Conservation (phyloP, 2,797 vertebrate genomes). For the Tokudaia muenninki region DNA sequence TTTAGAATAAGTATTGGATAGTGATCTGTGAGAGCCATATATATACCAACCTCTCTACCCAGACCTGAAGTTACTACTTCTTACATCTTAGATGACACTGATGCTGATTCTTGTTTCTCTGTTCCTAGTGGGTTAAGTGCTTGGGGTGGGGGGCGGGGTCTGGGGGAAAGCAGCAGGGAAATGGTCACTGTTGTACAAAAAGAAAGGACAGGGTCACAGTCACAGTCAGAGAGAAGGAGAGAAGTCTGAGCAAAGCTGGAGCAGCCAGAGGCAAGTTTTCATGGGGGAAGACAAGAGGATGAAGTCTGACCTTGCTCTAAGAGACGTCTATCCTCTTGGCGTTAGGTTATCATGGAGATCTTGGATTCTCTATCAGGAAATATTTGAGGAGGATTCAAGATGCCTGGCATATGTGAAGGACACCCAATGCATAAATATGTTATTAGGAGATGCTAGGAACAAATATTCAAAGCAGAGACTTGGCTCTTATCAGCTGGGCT, state of each 20-base stretch:
- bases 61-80: not conserved
- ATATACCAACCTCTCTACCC: not conserved
- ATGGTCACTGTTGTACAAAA: slow-evolving; percentile 10
- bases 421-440: slow-evolving; percentile 75
- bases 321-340: not conserved
- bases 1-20: not conserved
- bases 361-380: slow-evolving; percentile 59
- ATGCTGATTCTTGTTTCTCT: slow-evolving; percentile 18
- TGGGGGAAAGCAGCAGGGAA: not conserved
- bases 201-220: slow-evolving; percentile 32
- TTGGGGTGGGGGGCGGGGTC: not conserved
- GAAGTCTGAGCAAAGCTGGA: not conserved
- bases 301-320: slow-evolving; percentile 42
- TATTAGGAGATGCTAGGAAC: slow-evolving; percentile 84
- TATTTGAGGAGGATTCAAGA: slow-evolving; percentile 12
- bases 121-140: not conserved
- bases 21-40: not conserved
- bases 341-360: not conserved
- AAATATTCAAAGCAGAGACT: slow-evolving; percentile 78
- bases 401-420: slow-evolving; percentile 53
- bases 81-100: not conserved
- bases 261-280: slow-evolving; percentile 42
- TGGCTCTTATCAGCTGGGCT: slow-evolving; percentile 72
- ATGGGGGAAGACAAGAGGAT: slow-evolving; percentile 13
- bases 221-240: not conserved